Evolutionary conservation across 2,888 invertebrate genomes (phyloP), one percentile per base, ranked within the genome.

Genomic region (Habrosyne pyritoides): DNA sequence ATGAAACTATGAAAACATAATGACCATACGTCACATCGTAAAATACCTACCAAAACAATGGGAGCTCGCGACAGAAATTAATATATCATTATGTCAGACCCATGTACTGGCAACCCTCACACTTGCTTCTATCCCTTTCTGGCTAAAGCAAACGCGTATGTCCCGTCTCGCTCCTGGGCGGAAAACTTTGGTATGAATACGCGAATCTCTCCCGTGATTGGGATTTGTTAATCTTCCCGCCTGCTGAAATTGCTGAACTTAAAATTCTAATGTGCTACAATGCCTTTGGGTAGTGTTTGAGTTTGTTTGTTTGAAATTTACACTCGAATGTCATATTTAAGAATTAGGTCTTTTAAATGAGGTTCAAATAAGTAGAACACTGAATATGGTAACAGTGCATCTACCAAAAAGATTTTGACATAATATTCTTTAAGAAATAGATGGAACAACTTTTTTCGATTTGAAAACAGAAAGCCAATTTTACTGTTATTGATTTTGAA

Each of bases 71-170:
- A 89, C 89, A 90, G 90, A 91, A 91, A 92, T 92, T 92, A 92
- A 92, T 92, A 91, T 89, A 92, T 92, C 92, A 92, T 92, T 92
- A 91, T 90, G 92, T 91, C 92, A 92, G 84, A 82, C 83, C 85
- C 92, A 92, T 84, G 78, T 83, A 83, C 74, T 73, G 64, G 64
- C 73, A 80, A 72, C 79, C 79, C 83, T 78, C 83, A 71, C 75
- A 73, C 71, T 63, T 69, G 60, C 52, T 21, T 14, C 72, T 55
- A 54, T 83, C 86, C 65, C 76, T 36, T 60, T 83, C 75, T 52
- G 55, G 48, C 73, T 2, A 21, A 48, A 2, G 0, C 5, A 4
- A 3, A 26, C 0, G 21, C 18, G 21, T 54, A 73, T 75, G 2
- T 57, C 53, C 28, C 46, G 47, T 84, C 82, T 61, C 74, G 47